Base-by-base conservation (phyloP, 2,797 vertebrate species). In the Microctenopoma stevenorrisi region DNA sequence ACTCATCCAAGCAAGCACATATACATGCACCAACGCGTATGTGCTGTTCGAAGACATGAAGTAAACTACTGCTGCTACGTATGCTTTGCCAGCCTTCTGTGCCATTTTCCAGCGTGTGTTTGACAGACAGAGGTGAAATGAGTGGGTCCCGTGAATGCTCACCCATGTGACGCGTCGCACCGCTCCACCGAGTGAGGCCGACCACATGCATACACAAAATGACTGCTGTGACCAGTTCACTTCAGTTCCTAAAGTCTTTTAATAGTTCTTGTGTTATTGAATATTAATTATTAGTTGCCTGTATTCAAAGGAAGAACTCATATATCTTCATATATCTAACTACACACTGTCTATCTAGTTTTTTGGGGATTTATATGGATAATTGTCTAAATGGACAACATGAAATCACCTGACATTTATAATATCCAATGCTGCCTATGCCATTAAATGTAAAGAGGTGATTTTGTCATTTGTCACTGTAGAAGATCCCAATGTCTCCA, bases 41-140 rank as follows among this genome's bases (percentile, higher is more conserved):
- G 69, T 72, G 38, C 64, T 71, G 50, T 58, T 54, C 73, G 72
- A 78, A 81, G 70, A 9, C 74, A 68, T 74, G 51, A 81, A 78
- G 79, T 78, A 55, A 78, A 73, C 59, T 44, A 61, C 74, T 59
- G 77, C 69, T 52, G 49, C 43, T 64, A 14, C 38, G 48, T 28
- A 64, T 38, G 68, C 52, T 77, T 50, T 55, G 46, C 52, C 30
- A 70, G 62, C 38, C 12, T 4, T 40, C 25, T 35, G 12, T 70
- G 47, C 56, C 47, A 38, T 60, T 64, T 44, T 68, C 57, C 59
- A 33, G 58, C 43, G 40, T 57, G 59, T 64, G 75, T 74, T 46
- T 88, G 85, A 87, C 87, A 87, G 87, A 68, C 78, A 85, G 22
- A 22, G 90, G 84, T 89, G 85, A 85, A 81, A 83, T 80, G 77